These are phyloP conservation scores for Lordiphosa stackelbergi DNA, from an alignment of 1,140 invertebrate genomes.

Conservation along the genomic window DNA sequence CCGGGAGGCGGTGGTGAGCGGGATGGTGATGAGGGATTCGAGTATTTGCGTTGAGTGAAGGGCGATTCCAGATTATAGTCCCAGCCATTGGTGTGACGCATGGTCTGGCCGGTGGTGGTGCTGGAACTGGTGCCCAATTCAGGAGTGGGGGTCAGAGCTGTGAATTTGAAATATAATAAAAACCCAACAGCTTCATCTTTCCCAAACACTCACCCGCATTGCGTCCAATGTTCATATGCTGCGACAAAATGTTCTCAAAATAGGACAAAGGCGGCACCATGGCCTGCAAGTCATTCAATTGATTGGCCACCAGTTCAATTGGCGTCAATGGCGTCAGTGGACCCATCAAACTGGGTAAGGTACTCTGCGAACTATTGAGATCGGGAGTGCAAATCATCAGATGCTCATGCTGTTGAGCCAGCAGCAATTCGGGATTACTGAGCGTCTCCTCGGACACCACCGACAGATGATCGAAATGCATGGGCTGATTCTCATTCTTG, in stretches of 20 bases:
- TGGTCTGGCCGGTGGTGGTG: slow-evolving; percentile 62
- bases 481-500: slow-evolving; percentile 75
- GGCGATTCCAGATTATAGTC: slow-evolving; percentile 73
- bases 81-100: slow-evolving; percentile 72
- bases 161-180: background rate
- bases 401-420: slow-evolving; percentile 50
- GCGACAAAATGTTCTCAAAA: slow-evolving; percentile 71
- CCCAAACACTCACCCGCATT: slow-evolving; percentile 31
- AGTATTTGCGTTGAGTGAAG: slow-evolving; percentile 68
- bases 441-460: slow-evolving; percentile 85
- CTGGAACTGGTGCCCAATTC: slow-evolving; percentile 60
- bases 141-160: slow-evolving; percentile 53
- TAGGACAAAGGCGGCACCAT: slow-evolving; percentile 70
- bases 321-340: slow-evolving; percentile 67
- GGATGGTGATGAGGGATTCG: slow-evolving; percentile 36
- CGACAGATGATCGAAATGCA: slow-evolving; percentile 86
- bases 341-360: slow-evolving; percentile 63
- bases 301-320: slow-evolving; percentile 70
- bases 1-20: slow-evolving; percentile 36
- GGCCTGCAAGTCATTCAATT: slow-evolving; percentile 70
- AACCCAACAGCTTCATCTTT: background rate
- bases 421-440: slow-evolving; percentile 78
- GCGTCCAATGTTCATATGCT: slow-evolving; percentile 54
- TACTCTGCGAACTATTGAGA: slow-evolving; percentile 62
- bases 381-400: slow-evolving; percentile 47